Percentiles rank a stretch among this genome's conserved stretches.
Conservation (phyloP, 2,113 vertebrate species). For the Neogobius melanostomus region DNA sequence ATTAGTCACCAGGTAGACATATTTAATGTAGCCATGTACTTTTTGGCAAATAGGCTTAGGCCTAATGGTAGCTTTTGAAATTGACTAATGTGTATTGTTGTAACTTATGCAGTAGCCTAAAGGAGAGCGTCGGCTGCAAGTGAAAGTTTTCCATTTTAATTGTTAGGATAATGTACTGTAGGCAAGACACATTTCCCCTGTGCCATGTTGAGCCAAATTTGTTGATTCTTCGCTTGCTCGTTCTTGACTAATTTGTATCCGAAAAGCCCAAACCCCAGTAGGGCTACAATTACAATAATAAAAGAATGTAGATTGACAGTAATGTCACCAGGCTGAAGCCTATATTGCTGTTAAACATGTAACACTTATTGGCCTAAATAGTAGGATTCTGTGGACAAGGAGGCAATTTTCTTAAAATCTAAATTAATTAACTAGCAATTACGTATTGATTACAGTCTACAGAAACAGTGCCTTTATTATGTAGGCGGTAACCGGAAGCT, state of each 20-base stretch:
- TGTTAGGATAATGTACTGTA: not conserved
- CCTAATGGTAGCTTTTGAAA: too few species aligned
- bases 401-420: too few species aligned
- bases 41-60: too few species aligned
- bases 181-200: not conserved
- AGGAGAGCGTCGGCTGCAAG: not conserved
- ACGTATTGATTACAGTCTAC: not conserved
- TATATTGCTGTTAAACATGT: not conserved
- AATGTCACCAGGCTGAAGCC: not conserved
- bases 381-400: not conserved
- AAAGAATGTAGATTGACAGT: not conserved
- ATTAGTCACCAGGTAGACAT: too few species aligned
- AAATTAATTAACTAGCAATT: too few species aligned
- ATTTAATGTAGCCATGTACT: too few species aligned
- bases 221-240: not conserved
- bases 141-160: not conserved
- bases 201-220: not conserved
- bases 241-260: not conserved
- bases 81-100: too few species aligned
- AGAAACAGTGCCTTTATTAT: not conserved
- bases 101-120: not conserved
- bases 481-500: slow-evolving; percentile 20
- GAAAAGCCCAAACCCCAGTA: not conserved
- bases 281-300: not conserved
- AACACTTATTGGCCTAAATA: not conserved